These are phyloP conservation scores for Netelia inedita DNA, from an alignment of 2,888 invertebrate species.

Conservation along the genomic window DNA sequence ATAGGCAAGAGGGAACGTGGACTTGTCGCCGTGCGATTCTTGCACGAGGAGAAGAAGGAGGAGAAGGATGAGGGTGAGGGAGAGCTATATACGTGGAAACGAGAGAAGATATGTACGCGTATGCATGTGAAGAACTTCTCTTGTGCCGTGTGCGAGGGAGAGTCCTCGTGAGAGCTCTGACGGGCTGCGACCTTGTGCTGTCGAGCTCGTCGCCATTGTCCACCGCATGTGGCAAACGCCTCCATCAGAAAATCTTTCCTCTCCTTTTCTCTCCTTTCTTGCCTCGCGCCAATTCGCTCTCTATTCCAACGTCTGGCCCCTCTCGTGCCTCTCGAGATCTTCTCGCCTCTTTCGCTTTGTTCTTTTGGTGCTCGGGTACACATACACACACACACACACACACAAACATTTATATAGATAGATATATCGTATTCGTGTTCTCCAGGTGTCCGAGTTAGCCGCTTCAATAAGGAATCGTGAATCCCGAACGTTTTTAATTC, in stretches of 20 bases:
- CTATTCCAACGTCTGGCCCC: conserved; percentile 29
- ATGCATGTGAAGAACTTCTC: conserved; percentile 28
- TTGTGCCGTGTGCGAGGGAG: conserved; percentile 38
- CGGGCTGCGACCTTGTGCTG: conserved; percentile 80
- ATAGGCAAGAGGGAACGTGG: neutral
- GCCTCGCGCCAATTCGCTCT: conserved; percentile 61
- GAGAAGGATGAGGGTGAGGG: too few relatives aligned
- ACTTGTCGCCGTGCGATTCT: too few relatives aligned
- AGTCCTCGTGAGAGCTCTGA: conserved; percentile 49
- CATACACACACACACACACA: neutral
- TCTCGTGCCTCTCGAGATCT: conserved; percentile 37
- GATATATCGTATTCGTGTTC: neutral
- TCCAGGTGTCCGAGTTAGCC: conserved; percentile 16
- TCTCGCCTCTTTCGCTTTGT: conserved; percentile 47
- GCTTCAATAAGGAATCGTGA: neutral
- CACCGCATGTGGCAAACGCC: conserved; percentile 77
- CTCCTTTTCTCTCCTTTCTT: conserved; percentile 54
- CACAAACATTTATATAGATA: neutral
- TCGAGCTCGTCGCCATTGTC: conserved; percentile 81
- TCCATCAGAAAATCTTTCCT: conserved; percentile 74
- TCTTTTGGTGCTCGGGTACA: conserved; percentile 16
- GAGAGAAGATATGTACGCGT: neutral
- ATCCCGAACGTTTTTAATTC: neutral
- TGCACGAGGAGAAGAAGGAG: too few relatives aligned
- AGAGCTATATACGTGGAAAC: too few relatives aligned